A percentile compares a stretch with the other conserved stretches of the same genome.
Evolutionary conservation across 2,888 invertebrate genomes (phyloP).

Genomic region (Zaprionus obscuricornis): DNA sequence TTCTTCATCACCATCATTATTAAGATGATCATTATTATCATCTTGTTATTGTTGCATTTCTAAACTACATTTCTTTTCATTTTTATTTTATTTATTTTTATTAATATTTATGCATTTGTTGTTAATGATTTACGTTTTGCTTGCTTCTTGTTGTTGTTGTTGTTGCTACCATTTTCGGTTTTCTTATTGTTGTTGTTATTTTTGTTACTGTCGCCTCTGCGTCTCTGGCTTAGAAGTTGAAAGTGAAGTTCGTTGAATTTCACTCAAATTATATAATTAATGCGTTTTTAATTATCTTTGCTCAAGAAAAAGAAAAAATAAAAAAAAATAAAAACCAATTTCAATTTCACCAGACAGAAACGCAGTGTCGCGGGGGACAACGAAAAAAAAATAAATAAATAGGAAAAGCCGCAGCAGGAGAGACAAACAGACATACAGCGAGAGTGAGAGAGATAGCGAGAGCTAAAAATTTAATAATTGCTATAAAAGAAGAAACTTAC

Average conservation of each 20-base stretch:
- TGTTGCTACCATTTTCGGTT: too few relatives aligned
- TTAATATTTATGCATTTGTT: conserved; percentile 58
- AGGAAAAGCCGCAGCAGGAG: too few relatives aligned
- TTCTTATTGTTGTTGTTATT: conserved; percentile 25
- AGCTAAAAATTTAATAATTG: conserved; percentile 32
- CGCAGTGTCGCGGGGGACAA: too few relatives aligned
- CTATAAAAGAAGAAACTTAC: conserved; percentile 47
- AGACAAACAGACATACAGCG: too few relatives aligned
- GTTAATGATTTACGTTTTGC: conserved; percentile 71
- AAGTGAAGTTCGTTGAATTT: conserved; percentile 69
- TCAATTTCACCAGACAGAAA: conserved; percentile 32
- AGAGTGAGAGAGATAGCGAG: conserved; percentile 7
- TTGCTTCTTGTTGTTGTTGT: conserved; percentile 24
- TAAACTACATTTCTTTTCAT: conserved; percentile 29
- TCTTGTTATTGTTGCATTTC: conserved; percentile 44
- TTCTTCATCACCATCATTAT: conserved; percentile 3
- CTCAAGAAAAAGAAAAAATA: conserved; percentile 8
- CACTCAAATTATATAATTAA: conserved; percentile 65
- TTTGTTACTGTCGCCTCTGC: conserved; percentile 33
- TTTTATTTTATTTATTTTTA: neutral
- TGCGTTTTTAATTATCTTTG: conserved; percentile 65
- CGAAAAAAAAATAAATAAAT: too few relatives aligned
- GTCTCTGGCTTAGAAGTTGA: conserved; percentile 63
- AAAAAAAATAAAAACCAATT: conserved; percentile 23
- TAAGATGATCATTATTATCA: conserved; percentile 3